phyloP scores from a whole-genome alignment of 2,113 vertebrate species.

The Chiloscyllium plagiosum region DNA sequence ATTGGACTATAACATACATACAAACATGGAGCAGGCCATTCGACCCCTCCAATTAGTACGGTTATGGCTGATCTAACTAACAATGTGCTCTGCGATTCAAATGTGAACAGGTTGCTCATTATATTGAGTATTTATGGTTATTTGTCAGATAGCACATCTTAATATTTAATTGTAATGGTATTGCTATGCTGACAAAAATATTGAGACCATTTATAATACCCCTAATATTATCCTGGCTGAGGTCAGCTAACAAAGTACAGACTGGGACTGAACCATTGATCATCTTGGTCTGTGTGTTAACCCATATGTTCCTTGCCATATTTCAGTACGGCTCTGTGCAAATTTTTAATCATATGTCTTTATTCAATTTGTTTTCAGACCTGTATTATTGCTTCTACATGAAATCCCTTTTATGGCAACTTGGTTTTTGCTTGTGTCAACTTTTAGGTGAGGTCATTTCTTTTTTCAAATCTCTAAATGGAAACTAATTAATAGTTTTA shows the following conservation, averaged over 20 bases:
- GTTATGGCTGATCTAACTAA: no score
- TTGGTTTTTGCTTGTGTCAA: slow-evolving; percentile 84
- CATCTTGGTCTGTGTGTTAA: not conserved
- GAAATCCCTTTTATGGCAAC: slow-evolving; percentile 78
- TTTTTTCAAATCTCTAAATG: not conserved
- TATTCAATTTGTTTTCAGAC: slow-evolving; percentile 57
- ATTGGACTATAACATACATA: no score
- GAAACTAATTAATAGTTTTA: not conserved
- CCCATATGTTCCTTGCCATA: not conserved
- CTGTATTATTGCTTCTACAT: slow-evolving; percentile 79
- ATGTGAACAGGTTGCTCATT: not conserved
- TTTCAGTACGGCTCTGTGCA: slow-evolving; percentile 1
- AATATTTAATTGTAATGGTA: not conserved
- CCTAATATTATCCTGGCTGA: not conserved
- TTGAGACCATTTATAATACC: not conserved
- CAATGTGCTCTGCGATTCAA: not conserved
- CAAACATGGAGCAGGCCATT: no score
- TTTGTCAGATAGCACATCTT: not conserved
- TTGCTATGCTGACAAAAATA: not conserved
- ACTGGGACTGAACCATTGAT: not conserved
- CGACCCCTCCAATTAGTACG: no score
- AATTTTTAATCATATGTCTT: not conserved
- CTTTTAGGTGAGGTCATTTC: slow-evolving; percentile 78
- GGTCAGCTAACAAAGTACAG: not conserved
- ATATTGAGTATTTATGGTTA: not conserved